These are phyloP conservation scores for Bedellia somnulentella DNA, from an alignment of 2,888 invertebrate species.

Conservation along the genomic window DNA sequence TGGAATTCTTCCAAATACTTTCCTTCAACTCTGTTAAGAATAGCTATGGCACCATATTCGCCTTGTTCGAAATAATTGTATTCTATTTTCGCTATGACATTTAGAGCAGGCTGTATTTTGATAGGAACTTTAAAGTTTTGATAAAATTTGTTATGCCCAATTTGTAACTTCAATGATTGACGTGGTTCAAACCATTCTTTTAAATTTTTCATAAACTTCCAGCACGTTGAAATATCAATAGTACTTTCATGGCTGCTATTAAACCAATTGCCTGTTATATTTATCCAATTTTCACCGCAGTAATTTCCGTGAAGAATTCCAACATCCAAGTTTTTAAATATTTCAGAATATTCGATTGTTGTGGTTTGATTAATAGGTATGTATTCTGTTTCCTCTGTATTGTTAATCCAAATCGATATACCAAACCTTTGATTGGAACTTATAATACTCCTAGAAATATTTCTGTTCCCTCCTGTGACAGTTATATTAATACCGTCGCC, in stretches of 20 bases:
- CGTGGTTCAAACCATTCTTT: constrained; percentile 45
- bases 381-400: constrained; percentile 77
- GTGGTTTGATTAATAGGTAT: constrained; percentile 83
- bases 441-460: constrained; percentile 84
- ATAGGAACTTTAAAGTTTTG: constrained; percentile 75
- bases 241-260: constrained; percentile 78
- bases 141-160: constrained; percentile 85
- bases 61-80: constrained; percentile 89
- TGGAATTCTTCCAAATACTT: constrained; percentile 78
- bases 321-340: constrained; percentile 84
- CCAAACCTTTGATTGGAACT: constrained; percentile 89
- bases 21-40: constrained; percentile 72
- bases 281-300: constrained; percentile 82
- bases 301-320: constrained; percentile 93
- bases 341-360: constrained; percentile 82
- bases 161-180: constrained; percentile 66
- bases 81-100: constrained; percentile 76
- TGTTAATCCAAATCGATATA: constrained; percentile 87
- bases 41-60: constrained; percentile 77
- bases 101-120: constrained; percentile 80
- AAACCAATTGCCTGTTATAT: constrained; percentile 91
- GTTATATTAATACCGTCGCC: constrained; percentile 96
- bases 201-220: no score
- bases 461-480: constrained; percentile 90
- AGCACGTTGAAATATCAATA: constrained; percentile 83